Conservation (phyloP, 2,888 invertebrate genomes). For the Dryobotodes eremita region DNA sequence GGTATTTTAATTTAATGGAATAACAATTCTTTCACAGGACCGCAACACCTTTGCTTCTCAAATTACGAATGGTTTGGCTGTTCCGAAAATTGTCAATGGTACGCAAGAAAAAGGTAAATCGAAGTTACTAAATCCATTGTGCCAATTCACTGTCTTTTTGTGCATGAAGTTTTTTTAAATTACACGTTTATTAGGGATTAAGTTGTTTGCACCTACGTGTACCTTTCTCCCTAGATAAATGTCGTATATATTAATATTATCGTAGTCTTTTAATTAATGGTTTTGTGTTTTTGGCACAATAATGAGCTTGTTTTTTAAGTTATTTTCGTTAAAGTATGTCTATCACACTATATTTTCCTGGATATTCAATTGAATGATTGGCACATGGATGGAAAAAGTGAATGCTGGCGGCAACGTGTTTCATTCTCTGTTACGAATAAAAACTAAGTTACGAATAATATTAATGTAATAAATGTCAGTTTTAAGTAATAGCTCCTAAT, state of each 20-base stretch:
- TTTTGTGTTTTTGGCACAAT: conserved; percentile 21
- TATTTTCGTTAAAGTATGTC: neutral
- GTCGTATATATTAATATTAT: neutral
- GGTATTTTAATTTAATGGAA: neutral
- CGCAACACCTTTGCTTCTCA: conserved; percentile 94
- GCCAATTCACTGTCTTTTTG: conserved; percentile 50
- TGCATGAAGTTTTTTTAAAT: neutral
- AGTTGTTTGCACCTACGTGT: neutral
- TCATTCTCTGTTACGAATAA: no score
- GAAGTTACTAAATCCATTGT: conserved; percentile 58
- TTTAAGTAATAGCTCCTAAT: conserved; percentile 13
- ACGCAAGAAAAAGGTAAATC: conserved; percentile 78
- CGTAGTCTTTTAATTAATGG: neutral
- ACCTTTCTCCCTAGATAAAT: conserved; percentile 30
- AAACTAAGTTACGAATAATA: neutral
- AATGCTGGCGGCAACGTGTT: conserved; percentile 43
- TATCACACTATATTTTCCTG: conserved; percentile 19
- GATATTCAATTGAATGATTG: conserved; percentile 58
- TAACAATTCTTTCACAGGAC: conserved; percentile 82
- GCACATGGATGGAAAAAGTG: conserved; percentile 61
- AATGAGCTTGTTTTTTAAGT: neutral
- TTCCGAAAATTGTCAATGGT: conserved; percentile 86
- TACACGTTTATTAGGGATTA: conserved; percentile 23
- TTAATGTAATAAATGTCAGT: neutral
- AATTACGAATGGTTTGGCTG: conserved; percentile 92